Percentiles rank a stretch among this genome's conserved stretches.
Conservation (phyloP, 2,113 vertebrate genomes). For the Geothlypis trichas region DNA sequence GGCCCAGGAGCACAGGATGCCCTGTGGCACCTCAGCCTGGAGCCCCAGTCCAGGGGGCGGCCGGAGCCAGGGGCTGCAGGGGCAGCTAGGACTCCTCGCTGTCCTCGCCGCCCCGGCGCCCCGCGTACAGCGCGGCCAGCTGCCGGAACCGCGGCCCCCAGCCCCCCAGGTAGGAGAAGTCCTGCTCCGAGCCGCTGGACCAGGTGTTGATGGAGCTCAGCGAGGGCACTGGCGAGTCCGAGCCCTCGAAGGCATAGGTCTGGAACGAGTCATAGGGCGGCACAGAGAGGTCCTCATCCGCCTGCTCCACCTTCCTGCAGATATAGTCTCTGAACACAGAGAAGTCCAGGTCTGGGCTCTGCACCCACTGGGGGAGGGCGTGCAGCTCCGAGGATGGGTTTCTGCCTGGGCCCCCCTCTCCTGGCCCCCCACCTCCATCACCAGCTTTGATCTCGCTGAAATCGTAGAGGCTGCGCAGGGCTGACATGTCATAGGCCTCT, state of each 20-base stretch:
- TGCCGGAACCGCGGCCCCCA: constrained; percentile 96
- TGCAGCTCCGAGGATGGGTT: constrained; percentile 78
- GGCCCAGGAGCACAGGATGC: rapidly evolving
- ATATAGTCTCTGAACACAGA: constrained; percentile 95
- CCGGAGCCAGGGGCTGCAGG: rapidly evolving
- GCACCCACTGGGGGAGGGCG: constrained; percentile 87
- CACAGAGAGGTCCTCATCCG: constrained; percentile 91
- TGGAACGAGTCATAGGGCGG: constrained; percentile 99
- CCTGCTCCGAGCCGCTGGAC: constrained; percentile 92
- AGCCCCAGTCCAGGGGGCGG: rapidly evolving
- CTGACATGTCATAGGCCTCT: constrained; percentile 97
- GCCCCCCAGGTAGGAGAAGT: constrained; percentile 93
- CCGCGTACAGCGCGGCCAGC: constrained; percentile 90
- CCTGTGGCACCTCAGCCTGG: neutral
- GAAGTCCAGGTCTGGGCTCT: constrained; percentile 85
- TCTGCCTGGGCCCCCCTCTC: constrained; percentile 47
- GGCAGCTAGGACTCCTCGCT: constrained; percentile 85
- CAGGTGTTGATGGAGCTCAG: constrained; percentile 95
- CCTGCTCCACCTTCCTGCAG: constrained; percentile 94
- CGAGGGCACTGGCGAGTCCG: constrained; percentile 87
- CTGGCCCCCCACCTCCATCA: constrained; percentile 66
- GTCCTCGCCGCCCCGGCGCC: constrained; percentile 78
- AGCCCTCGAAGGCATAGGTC: constrained; percentile 97
- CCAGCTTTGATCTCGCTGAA: constrained; percentile 88
- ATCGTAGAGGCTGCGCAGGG: constrained; percentile 95